phyloP scores from a whole-genome alignment of 2,888 invertebrate genomes.

The Papilio protenor region DNA sequence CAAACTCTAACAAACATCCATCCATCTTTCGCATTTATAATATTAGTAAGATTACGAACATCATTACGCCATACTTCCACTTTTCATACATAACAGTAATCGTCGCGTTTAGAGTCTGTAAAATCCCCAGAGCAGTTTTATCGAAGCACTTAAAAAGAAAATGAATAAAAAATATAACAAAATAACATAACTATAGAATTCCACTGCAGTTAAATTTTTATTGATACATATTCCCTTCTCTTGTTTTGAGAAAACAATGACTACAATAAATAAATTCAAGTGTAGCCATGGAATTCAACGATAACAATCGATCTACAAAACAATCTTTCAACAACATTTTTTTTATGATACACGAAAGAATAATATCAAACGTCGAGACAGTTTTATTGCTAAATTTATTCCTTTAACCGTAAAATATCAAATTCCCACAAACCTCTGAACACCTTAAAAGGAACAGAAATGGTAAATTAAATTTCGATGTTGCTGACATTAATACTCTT shows the following conservation, averaged over 20 bases:
- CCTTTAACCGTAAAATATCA: not conserved
- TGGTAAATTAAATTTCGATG: not conserved
- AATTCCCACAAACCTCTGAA: not conserved
- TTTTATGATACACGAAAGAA: conserved; percentile 1
- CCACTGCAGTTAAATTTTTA: too few species aligned
- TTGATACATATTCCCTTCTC: too few species aligned
- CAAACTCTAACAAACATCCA: too few species aligned
- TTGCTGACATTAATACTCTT: not conserved
- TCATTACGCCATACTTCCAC: too few species aligned
- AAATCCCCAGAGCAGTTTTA: not conserved
- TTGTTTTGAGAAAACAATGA: too few species aligned
- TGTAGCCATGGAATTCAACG: not conserved
- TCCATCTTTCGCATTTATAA: too few species aligned
- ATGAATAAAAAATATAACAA: not conserved
- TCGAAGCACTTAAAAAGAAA: not conserved
- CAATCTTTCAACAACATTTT: too few species aligned
- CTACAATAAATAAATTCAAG: not conserved
- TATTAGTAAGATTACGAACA: too few species aligned
- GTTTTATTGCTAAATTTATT: not conserved
- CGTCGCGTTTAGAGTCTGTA: not conserved
- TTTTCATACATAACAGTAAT: too few species aligned
- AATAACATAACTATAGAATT: too few species aligned
- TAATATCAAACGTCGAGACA: not conserved
- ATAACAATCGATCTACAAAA: not conserved
- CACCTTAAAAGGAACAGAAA: not conserved